Percentiles rank a stretch among this genome's conserved stretches.
Conservation (phyloP, 2,113 vertebrate species). For the Bos indicus region DNA sequence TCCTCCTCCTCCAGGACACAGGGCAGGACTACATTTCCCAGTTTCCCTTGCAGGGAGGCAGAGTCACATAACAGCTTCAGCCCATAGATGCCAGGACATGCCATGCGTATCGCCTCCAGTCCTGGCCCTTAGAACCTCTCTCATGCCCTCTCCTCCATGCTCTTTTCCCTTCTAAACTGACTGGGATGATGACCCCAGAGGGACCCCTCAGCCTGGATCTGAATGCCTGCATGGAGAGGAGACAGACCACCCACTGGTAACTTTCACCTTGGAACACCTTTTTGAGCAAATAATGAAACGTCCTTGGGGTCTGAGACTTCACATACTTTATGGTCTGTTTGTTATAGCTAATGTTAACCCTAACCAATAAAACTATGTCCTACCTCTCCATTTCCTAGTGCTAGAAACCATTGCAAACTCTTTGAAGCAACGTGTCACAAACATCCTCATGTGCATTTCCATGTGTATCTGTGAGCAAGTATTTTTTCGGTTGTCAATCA, state of each 20-base stretch:
- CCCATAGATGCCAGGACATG: not conserved
- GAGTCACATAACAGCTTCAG: not conserved
- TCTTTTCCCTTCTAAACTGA: not conserved
- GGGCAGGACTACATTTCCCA: conserved; percentile 29
- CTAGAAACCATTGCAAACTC: not conserved
- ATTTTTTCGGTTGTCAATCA: not conserved
- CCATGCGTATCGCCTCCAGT: not conserved
- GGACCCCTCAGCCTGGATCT: not conserved
- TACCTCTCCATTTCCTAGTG: not conserved
- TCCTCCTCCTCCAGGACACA: not conserved
- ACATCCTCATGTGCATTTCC: not conserved
- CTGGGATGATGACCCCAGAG: not conserved
- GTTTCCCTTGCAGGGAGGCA: not conserved
- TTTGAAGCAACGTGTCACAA: not conserved
- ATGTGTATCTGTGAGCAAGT: not conserved
- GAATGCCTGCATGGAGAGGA: not conserved
- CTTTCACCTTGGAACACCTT: not conserved
- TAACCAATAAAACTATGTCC: not conserved
- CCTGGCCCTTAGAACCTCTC: not conserved
- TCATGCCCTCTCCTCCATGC: no score
- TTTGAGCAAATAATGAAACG: not conserved
- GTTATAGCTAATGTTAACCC: not conserved
- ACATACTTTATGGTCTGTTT: not conserved
- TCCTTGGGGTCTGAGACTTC: not conserved
- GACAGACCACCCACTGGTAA: not conserved